A percentile compares a stretch with the other conserved stretches of the same genome.
Evolutionary conservation across 2,113 vertebrate genomes (phyloP).

Genomic region (Tragelaphus strepsiceros): DNA sequence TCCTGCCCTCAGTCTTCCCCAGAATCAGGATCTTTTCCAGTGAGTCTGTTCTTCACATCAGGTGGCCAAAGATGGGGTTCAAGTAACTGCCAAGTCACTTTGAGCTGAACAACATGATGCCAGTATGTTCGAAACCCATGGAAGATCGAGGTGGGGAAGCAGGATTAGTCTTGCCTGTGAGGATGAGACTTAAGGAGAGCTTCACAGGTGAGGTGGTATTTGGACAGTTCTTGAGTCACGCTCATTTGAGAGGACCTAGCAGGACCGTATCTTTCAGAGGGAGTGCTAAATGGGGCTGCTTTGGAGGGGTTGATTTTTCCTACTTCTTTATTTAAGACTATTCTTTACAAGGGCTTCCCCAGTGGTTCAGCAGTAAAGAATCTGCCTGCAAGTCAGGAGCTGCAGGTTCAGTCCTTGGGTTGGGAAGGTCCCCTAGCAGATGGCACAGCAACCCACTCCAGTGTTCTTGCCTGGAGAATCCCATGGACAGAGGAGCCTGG

Average conservation of each 20-base stretch:
- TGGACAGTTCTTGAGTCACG: neutral
- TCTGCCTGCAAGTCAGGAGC: neutral
- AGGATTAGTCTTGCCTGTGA: neutral
- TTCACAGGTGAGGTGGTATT: neutral
- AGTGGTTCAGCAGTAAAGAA: neutral
- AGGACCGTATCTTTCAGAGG: neutral
- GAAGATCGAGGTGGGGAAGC: neutral
- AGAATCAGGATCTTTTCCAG: neutral
- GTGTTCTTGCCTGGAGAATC: neutral
- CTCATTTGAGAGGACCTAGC: neutral
- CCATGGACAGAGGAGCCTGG: neutral
- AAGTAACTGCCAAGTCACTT: neutral
- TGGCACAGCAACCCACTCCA: neutral
- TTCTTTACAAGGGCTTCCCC: neutral
- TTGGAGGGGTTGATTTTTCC: neutral
- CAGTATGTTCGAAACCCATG: neutral
- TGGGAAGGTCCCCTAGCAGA: neutral
- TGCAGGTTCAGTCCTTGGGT: neutral
- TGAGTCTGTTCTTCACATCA: neutral
- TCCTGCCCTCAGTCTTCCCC: neutral
- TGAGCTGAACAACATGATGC: neutral
- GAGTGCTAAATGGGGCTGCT: neutral
- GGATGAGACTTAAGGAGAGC: neutral
- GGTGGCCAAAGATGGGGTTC: neutral
- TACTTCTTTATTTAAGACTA: neutral